Percentiles rank a stretch among this genome's conserved stretches.
These are phyloP conservation scores for Subacronicta megacephala DNA, from an alignment of 2,888 invertebrate genomes.

Conservation along the genomic window DNA sequence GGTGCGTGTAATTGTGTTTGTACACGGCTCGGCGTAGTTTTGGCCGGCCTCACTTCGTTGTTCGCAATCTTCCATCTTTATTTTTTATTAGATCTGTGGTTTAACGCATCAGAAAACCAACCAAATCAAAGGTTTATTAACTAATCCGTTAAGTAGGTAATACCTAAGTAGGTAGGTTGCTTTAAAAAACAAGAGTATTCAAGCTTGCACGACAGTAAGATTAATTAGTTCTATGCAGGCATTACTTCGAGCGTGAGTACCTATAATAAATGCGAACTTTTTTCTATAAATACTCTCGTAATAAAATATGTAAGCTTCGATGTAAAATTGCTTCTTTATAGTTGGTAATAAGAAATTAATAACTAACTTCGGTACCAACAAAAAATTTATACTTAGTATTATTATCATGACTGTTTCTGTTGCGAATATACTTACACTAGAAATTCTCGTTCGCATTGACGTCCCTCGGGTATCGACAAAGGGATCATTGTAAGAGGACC, in stretches of 20 bases:
- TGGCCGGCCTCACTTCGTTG: too few species aligned
- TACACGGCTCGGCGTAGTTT: too few species aligned
- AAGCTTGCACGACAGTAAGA: background rate
- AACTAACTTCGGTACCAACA: background rate
- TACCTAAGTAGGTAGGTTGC: background rate
- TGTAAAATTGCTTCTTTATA: background rate
- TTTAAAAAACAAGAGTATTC: background rate
- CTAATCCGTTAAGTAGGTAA: too few species aligned
- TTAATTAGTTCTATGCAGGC: conserved; percentile 17
- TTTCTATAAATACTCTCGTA: conserved; percentile 19
- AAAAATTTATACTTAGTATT: too few species aligned
- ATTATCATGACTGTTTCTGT: background rate
- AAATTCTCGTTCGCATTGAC: background rate
- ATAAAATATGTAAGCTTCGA: background rate
- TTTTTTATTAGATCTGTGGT: too few species aligned
- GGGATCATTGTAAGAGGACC: background rate
- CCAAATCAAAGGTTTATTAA: conserved; percentile 8
- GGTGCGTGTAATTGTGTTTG: too few species aligned
- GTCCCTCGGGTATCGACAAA: background rate
- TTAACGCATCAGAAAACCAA: too few species aligned
- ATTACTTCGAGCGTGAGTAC: conserved; percentile 15
- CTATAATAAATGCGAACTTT: conserved; percentile 17
- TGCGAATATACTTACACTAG: background rate
- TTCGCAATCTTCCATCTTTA: too few species aligned
- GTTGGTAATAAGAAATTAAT: conserved; percentile 1